Conservation (phyloP, 2,888 invertebrate genomes). For the Agrotis ipsilon region DNA sequence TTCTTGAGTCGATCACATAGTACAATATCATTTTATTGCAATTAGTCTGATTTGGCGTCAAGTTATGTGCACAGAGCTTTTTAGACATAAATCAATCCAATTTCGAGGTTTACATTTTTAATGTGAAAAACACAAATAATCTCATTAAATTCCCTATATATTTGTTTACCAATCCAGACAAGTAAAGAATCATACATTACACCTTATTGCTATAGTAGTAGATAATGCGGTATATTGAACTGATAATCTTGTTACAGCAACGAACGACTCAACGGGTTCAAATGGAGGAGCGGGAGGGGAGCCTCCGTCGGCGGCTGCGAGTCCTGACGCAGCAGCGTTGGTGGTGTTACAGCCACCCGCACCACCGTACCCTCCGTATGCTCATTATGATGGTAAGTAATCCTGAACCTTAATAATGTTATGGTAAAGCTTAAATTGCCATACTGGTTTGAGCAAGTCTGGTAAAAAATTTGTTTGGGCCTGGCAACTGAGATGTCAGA, state of each 20-base stretch:
- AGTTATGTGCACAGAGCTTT: not conserved
- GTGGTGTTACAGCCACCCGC: constrained; percentile 88
- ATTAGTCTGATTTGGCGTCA: too few relatives aligned
- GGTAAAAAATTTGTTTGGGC: not conserved
- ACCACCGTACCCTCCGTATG: constrained; percentile 87
- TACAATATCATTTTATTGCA: too few relatives aligned
- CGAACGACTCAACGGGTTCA: constrained; percentile 88
- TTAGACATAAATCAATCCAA: too few relatives aligned
- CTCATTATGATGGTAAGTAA: constrained; percentile 87
- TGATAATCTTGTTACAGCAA: constrained; percentile 73
- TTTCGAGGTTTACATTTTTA: not conserved
- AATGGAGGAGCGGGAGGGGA: constrained; percentile 85
- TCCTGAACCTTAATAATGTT: not conserved
- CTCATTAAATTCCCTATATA: not conserved
- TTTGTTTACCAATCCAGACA: constrained; percentile 11
- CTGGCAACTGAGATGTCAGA: not conserved
- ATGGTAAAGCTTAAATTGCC: not conserved
- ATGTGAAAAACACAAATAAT: not conserved
- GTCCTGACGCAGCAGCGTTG: constrained; percentile 87
- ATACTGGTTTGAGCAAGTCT: not conserved
- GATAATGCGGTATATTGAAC: not conserved
- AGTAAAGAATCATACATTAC: constrained; percentile 12
- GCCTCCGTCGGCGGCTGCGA: constrained; percentile 88
- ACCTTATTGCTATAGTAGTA: not conserved
- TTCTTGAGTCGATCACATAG: too few relatives aligned